phyloP scores from a whole-genome alignment of 2,888 invertebrate genomes.

The Spodoptera littoralis region DNA sequence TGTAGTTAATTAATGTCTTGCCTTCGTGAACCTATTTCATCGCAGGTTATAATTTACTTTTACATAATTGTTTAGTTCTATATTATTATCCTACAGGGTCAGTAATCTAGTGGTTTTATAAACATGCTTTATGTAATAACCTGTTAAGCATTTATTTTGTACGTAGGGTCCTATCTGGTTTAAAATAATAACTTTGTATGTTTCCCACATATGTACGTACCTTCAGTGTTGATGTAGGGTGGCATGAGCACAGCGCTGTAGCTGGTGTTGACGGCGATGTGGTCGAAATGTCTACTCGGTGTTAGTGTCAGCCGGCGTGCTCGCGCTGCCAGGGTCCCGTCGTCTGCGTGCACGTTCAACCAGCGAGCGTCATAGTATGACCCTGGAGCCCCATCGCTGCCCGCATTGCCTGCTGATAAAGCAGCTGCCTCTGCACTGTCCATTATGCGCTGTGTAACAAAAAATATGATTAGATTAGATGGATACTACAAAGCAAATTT shows the following conservation, averaged over 20 bases:
- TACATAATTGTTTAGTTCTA: neutral
- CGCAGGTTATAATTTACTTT: neutral
- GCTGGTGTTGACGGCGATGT: slow-evolving; percentile 94
- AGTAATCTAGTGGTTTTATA: neutral
- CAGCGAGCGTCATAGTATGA: slow-evolving; percentile 94
- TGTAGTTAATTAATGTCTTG: neutral
- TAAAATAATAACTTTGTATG: no score
- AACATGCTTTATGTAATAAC: no score
- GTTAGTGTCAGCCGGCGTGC: slow-evolving; percentile 92
- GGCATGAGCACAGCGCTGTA: slow-evolving; percentile 97
- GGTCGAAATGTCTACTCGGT: slow-evolving; percentile 95
- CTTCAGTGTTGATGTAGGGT: slow-evolving; percentile 92
- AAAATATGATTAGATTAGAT: neutral
- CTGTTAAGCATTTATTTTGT: no score
- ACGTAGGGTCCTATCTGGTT: no score
- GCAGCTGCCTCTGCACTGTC: slow-evolving; percentile 97
- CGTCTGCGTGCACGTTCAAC: slow-evolving; percentile 93
- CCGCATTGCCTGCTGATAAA: slow-evolving; percentile 89
- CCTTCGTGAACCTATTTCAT: neutral
- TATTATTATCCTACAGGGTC: neutral
- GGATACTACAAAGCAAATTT: neutral
- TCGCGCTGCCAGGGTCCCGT: slow-evolving; percentile 92
- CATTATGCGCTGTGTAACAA: slow-evolving; percentile 92
- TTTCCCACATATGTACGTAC: slow-evolving; percentile 72
- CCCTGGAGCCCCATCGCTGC: slow-evolving; percentile 88